Conservation (phyloP, 1,140 invertebrate genomes). For the Anoplophora glabripennis region DNA sequence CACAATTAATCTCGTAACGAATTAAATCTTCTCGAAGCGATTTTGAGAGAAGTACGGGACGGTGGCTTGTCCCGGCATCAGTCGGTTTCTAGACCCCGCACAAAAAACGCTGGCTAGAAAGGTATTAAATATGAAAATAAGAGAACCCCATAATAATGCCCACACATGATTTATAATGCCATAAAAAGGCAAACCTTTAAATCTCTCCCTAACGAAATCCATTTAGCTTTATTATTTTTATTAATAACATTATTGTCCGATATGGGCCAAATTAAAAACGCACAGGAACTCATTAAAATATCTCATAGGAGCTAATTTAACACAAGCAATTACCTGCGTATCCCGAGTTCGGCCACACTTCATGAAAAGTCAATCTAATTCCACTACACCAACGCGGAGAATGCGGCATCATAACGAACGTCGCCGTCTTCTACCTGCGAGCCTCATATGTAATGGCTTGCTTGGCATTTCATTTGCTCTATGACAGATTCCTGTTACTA, state of each 20-base stretch:
- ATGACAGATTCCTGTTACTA: constrained; percentile 47
- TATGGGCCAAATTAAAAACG: constrained; percentile 28
- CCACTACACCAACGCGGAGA: constrained; percentile 29
- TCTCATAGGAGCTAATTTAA: constrained; percentile 42
- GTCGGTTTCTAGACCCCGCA: too few relatives aligned
- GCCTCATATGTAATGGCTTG: constrained; percentile 37
- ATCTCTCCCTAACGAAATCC: constrained; percentile 11
- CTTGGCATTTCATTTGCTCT: constrained; percentile 44
- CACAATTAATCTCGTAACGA: too few relatives aligned
- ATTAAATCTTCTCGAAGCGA: too few relatives aligned
- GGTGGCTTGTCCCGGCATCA: too few relatives aligned
- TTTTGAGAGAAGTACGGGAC: too few relatives aligned
- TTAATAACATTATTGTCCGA: constrained; percentile 16
- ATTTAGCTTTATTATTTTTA: constrained; percentile 20
- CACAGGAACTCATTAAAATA: constrained; percentile 41
- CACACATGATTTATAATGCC: not conserved
- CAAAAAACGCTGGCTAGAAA: too few relatives aligned
- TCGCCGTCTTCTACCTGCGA: constrained; percentile 33
- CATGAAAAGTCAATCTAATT: constrained; percentile 20
- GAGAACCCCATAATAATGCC: too few relatives aligned
- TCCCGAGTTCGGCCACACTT: constrained; percentile 12
- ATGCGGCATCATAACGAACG: constrained; percentile 16
- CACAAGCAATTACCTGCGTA: constrained; percentile 30
- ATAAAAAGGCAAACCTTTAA: not conserved
- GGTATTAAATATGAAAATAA: too few relatives aligned